Base-by-base conservation (phyloP, 2,888 invertebrate genomes). In the Ormyrus thymus region DNA sequence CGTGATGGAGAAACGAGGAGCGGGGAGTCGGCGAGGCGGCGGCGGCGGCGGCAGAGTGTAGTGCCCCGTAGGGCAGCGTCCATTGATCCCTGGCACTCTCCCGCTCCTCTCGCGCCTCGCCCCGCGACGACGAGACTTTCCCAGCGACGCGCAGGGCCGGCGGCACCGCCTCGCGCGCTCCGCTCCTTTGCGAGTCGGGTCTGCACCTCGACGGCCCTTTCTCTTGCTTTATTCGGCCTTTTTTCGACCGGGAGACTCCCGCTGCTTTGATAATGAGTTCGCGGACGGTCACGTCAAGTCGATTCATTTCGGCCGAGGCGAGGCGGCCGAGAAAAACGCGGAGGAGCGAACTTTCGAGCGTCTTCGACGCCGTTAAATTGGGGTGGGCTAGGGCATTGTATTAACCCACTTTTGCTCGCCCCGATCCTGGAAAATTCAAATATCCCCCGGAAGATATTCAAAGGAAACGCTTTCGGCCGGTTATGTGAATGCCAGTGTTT, bases 31-130 rank as follows among this genome's bases (percentile, higher is more conserved):
- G 29, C 29, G 29, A 29, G 29, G 29, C 29, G 29, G 29, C 29
- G 29, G 29, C 29, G 29, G 29, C 29, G 29, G 29, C 4, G 29
- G 29, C 29, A 29, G 29, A 48, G 86, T 84, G 84, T 85, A 86
- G 85, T 85, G 85, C 86, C 85, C 86, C 84, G 85, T 84, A 83
- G 87, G 86, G 87, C 85, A 84, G 86, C 87, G 87, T 87, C 87
- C 87, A 87, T 87, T 87, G 87, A 87, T 87, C 87, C 86, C 87
- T 83, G 70, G 61, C 76, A 77, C 46, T 29, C 58, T 69, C 58
- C 73, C 71, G 76, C 75, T 73, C 81, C 15, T 13, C 61, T 48
- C 76, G 46, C 78, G 51, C 65, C 76, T 75, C 66, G 75, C 53
- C 71, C 73, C 68, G 61, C 79, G 75, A 76, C 29, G 29, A 29